Conservation (phyloP, 2,888 invertebrate genomes). For the Periphyllus acericola region DNA sequence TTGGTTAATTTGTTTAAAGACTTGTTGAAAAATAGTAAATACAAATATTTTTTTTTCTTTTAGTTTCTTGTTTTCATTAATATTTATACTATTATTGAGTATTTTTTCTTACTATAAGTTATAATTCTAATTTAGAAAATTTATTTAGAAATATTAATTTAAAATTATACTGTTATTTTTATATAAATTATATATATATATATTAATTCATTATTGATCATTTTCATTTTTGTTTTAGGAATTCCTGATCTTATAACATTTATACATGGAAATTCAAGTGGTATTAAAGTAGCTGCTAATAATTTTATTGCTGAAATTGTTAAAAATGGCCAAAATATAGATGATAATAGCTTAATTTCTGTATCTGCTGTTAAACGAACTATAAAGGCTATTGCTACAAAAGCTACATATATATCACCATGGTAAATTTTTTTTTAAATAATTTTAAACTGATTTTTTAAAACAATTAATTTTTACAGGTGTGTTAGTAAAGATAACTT, state of each 20-base stretch:
- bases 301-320: slow-evolving; percentile 67
- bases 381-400: slow-evolving; percentile 57
- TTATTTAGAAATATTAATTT: too few species aligned
- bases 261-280: slow-evolving; percentile 68
- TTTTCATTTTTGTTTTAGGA: slow-evolving; percentile 65
- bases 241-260: slow-evolving; percentile 68
- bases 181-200: slow-evolving; percentile 46
- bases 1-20: too few species aligned
- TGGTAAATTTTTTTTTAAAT: slow-evolving; percentile 26
- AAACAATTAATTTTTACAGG: slow-evolving; percentile 8
- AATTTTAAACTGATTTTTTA: neutral
- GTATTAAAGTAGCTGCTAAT: slow-evolving; percentile 67
- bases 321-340: slow-evolving; percentile 13
- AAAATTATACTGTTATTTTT: slow-evolving; percentile 4
- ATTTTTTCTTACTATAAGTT: too few species aligned
- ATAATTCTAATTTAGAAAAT: too few species aligned
- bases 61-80: too few species aligned
- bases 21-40: too few species aligned
- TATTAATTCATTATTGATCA: slow-evolving; percentile 22
- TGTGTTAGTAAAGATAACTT: slow-evolving; percentile 37
- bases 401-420: slow-evolving; percentile 18
- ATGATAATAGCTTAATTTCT: slow-evolving; percentile 17
- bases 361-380: slow-evolving; percentile 15
- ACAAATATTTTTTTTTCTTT: too few species aligned
- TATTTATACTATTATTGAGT: too few species aligned